A percentile compares a stretch with the other conserved stretches of the same genome.
phyloP scores from a whole-genome alignment of 2,797 vertebrate species.

The Coendou prehensilis region DNA sequence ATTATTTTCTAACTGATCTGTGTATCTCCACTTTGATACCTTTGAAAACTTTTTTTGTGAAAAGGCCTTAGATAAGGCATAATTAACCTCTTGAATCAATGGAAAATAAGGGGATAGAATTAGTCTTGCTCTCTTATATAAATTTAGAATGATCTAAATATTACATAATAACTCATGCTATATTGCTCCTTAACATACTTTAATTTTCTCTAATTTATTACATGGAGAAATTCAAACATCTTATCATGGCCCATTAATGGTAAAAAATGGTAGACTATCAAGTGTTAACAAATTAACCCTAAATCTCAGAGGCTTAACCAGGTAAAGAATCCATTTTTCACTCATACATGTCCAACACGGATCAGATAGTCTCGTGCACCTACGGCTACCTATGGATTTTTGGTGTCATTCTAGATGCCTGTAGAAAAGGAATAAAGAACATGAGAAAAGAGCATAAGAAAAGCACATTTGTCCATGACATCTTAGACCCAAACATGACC shows the following conservation, averaged over 20 bases:
- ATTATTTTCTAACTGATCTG: background rate
- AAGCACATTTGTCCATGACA: background rate
- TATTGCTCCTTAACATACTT: background rate
- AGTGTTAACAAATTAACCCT: background rate
- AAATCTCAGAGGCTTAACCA: background rate
- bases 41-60: background rate
- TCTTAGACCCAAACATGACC: background rate
- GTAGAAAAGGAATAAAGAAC: background rate
- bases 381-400: background rate
- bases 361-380: background rate
- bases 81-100: background rate
- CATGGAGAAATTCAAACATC: background rate
- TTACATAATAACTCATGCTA: background rate
- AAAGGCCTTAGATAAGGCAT: background rate
- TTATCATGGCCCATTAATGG: background rate
- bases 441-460: background rate
- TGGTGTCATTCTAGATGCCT: background rate
- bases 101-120: background rate
- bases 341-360: background rate
- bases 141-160: background rate
- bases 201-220: slow-evolving; percentile 1
- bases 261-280: background rate
- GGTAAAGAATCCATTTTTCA: background rate
- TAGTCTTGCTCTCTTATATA: background rate
- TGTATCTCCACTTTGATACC: background rate